A percentile compares a stretch with the other conserved stretches of the same genome.
Evolutionary conservation across 2,888 invertebrate genomes (phyloP).

Genomic region (Eilema depressum): DNA sequence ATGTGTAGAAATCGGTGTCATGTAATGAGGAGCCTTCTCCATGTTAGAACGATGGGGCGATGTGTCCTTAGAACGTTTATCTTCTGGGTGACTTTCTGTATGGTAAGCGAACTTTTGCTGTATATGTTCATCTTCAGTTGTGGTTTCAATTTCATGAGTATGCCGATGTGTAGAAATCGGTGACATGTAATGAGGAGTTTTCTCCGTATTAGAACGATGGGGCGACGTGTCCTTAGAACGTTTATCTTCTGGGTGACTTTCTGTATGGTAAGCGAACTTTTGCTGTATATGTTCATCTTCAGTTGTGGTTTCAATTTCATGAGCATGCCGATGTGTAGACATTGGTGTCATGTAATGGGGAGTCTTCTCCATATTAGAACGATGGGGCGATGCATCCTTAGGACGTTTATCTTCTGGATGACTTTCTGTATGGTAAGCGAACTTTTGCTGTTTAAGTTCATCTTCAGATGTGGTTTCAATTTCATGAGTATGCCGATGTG

Average conservation of each 20-base stretch:
- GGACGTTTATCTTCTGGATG: not conserved
- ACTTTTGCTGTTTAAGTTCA: not conserved
- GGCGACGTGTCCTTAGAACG: not conserved
- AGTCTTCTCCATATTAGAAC: not conserved
- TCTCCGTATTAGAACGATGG: not conserved
- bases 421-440: conserved; percentile 2
- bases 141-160: conserved; percentile 4
- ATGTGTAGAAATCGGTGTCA: not conserved
- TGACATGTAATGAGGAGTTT: not conserved
- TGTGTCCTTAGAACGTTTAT: not conserved
- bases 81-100: conserved; percentile 4
- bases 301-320: not conserved
- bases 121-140: not conserved
- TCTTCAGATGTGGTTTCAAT: not conserved
- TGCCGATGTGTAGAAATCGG: not conserved
- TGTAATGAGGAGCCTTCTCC: not conserved
- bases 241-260: conserved; percentile 1
- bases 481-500: not conserved
- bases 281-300: not conserved
- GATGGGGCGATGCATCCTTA: not conserved
- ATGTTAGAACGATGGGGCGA: not conserved
- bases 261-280: not conserved
- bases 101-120: not conserved
- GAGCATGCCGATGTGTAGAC: not conserved
- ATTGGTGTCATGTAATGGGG: not conserved